Base-by-base conservation (phyloP, 2,113 vertebrate genomes). In the Corvus cornix region DNA sequence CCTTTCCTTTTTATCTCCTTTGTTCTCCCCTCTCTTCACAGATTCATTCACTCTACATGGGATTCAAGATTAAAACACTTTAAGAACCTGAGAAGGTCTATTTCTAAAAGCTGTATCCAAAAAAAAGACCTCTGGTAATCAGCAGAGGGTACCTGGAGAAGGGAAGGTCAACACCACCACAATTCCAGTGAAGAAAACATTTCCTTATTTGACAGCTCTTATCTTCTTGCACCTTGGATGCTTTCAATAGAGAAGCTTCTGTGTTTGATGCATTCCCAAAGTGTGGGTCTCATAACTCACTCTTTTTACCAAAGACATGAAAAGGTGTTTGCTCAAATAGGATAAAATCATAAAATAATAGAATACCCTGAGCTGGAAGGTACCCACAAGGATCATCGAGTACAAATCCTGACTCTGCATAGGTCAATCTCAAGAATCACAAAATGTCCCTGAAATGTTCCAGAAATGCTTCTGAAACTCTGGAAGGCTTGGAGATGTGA, bases 351-450 rank as follows among this genome's bases (percentile, higher is more conserved):
- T 35, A 31, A 68, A 69, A 41, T 16, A n/a, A 31, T 16, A 31
- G 8, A 41, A 31, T 60, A 22, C 12, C 16, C 11, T 35, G 39
- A 41, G 28, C 4, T 20, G 52, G 37, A 58, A 41, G 35, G 30
- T 10, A 55, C 4, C 6, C 39, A 55, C 17, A 55, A 49, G 7
- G 39, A 31, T 16, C 16, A 41, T 52, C 0, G 0, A 31, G 20
- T 31, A 18, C 30, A 49, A 16, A 22, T 19, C 48, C 49, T 83
- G 24, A 5, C 21, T 10, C 24, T 41, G 8, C n/a, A 35, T 39
- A 53, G 30, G 15, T 27, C 30, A 48, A 14, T 18, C 8, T 16
- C 1, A 2, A 48, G 3, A 37, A n/a, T 13, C 20, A 6, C 24
- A 39, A 7, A 5, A 17, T 15, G 7, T 48, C 3, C 16, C 24